phyloP scores from a whole-genome alignment of 2,797 vertebrate species.

The Neopelma chrysocephalum region DNA sequence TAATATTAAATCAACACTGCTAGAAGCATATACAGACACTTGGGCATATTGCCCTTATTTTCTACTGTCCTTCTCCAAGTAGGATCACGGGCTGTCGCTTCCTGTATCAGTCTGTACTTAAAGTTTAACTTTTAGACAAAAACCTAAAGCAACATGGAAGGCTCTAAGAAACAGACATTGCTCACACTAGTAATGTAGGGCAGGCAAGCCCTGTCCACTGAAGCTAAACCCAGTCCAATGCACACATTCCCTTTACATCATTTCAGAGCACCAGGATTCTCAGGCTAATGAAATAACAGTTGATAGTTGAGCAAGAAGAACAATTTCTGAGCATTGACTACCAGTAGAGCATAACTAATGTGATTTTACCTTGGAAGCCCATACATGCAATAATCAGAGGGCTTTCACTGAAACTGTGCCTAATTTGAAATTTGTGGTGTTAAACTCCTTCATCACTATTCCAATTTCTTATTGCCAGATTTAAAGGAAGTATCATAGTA shows the following conservation, averaged over 20 bases:
- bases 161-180: not conserved
- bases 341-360: not conserved
- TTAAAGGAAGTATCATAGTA: not conserved
- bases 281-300: not conserved
- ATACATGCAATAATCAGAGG: not conserved
- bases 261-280: not conserved
- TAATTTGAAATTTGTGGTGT: not conserved
- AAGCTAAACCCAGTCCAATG: not conserved
- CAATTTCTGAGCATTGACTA: not conserved
- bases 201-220: not conserved
- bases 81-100: not conserved
- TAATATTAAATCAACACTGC: not conserved
- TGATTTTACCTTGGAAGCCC: not conserved
- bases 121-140: not conserved
- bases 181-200: not conserved
- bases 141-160: not conserved
- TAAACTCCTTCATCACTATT: not conserved
- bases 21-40: not conserved
- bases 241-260: not conserved
- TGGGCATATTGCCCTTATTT: not conserved
- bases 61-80: not conserved
- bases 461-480: not conserved
- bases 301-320: conserved; percentile 5
- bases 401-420: not conserved
- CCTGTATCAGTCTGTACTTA: not conserved